These are phyloP conservation scores for Wasmannia auropunctata DNA, from an alignment of 1,140 invertebrate genomes.

Conservation along the genomic window DNA sequence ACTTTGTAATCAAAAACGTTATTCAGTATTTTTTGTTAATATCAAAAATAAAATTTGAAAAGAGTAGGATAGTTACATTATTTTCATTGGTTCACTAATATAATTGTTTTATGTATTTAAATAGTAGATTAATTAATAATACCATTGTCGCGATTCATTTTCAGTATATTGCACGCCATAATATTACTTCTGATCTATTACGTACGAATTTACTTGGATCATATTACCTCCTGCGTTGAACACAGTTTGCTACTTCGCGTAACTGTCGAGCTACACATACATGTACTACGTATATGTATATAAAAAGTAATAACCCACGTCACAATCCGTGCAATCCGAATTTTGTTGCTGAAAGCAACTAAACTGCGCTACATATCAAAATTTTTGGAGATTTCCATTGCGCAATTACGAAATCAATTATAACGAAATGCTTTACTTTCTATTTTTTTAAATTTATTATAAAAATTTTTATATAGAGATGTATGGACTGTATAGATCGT, in stretches of 20 bases:
- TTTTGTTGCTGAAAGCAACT: not conserved
- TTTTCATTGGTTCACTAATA: not conserved
- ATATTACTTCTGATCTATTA: slow-evolving; percentile 34
- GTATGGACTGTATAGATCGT: not conserved
- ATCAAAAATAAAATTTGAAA: not conserved
- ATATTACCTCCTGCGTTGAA: not conserved
- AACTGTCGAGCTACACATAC: not conserved
- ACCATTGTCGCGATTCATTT: not conserved
- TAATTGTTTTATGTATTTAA: slow-evolving; percentile 2
- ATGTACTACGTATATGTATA: not conserved
- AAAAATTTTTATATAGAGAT: not conserved
- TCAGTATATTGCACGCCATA: slow-evolving; percentile 3
- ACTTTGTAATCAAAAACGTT: not conserved
- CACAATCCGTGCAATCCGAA: not conserved
- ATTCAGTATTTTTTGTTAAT: not conserved
- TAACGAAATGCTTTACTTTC: not conserved
- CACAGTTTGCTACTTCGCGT: slow-evolving; percentile 1
- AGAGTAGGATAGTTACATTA: not conserved
- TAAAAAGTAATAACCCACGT: not conserved
- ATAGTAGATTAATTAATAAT: slow-evolving; percentile 35
- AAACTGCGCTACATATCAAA: not conserved
- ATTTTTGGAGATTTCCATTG: not conserved
- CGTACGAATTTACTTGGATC: slow-evolving; percentile 10
- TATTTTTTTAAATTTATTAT: not conserved
- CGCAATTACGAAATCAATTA: not conserved